Evolutionary conservation across 1,140 invertebrate species (phyloP).

Genomic region (Heliconius melpomene): DNA sequence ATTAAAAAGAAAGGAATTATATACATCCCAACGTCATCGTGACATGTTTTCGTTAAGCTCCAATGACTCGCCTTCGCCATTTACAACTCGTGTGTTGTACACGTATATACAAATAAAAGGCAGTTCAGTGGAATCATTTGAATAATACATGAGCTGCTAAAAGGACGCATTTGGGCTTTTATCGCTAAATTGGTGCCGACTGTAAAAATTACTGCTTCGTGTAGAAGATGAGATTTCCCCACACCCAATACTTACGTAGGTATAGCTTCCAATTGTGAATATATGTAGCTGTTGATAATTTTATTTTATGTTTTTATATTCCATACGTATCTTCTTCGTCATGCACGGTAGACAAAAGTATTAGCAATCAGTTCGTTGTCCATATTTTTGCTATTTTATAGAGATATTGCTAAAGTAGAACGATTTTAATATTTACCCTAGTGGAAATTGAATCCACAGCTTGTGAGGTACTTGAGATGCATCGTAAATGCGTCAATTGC

Average conservation of each 20-base stretch:
- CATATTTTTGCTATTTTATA: too few relatives aligned
- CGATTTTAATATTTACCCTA: too few relatives aligned
- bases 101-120: slow-evolving; percentile 37
- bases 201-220: slow-evolving; percentile 46
- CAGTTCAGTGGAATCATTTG: slow-evolving; percentile 43
- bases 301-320: background rate
- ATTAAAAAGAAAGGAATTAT: background rate
- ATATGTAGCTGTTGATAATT: background rate
- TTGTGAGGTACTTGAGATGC: too few relatives aligned
- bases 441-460: too few relatives aligned
- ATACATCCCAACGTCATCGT: background rate
- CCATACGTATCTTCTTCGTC: background rate
- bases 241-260: background rate
- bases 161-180: slow-evolving; percentile 46
- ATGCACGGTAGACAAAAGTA: background rate
- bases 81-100: slow-evolving; percentile 23
- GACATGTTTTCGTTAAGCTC: slow-evolving; percentile 4
- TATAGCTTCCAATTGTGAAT: background rate
- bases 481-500: too few relatives aligned
- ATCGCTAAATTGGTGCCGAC: slow-evolving; percentile 51
- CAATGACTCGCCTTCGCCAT: slow-evolving; percentile 14
- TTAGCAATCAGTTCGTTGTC: too few relatives aligned
- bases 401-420: too few relatives aligned
- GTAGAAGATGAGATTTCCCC: slow-evolving; percentile 17
- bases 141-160: slow-evolving; percentile 57